Base-by-base conservation (phyloP, 2,797 vertebrate species). In the Valencia hispanica region DNA sequence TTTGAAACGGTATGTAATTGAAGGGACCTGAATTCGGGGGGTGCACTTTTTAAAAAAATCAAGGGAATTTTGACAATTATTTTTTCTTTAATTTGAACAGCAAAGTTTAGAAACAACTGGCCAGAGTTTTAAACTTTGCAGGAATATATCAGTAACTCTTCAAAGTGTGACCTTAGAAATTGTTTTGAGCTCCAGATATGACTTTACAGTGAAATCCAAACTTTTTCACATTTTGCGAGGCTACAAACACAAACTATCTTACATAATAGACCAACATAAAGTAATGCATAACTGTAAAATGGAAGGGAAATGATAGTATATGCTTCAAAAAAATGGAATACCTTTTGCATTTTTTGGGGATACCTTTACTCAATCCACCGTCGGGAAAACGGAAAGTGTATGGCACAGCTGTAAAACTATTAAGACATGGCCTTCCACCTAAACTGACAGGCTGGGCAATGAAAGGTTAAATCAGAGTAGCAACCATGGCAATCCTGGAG, bases 1-100 rank as follows among this genome's bases (percentile, higher is more conserved):
- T 92, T 80, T 89, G 73, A 89, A 92, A 88, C 84, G 69, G 78
- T 80, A 87, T 78, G 86, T 86, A 88, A 92, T 88, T 89, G 79
- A 86, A 84, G 76, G 80, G 75, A 80, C 78, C 78, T 47, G 79
- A 78, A 83, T 84, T 43, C 81, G 57, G 81, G 76, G 81, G 76
- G 84, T 47, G 25, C 15, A 27, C 77, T 87, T 81, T 79, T 83
- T 80, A 30, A 12, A 27, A 30, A 90, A 84, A 86, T 76, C 74
- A 34, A 78, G 79, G 72, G 74, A 76, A 77, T 86, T 85, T 89
- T 70, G 70, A 68, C 66, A 85, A 86, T 92, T 90, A 90, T 89
- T 83, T 89, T 87, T 79, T 2, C 65, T 9, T 9, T 65, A 65
- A 65, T 39, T 65, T 11, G 8, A 65, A 68, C 65, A 43, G n/a